Evolutionary conservation across 1,140 invertebrate species (phyloP), one percentile per base, ranked within the genome.

Genomic region (Micrasema longulum): DNA sequence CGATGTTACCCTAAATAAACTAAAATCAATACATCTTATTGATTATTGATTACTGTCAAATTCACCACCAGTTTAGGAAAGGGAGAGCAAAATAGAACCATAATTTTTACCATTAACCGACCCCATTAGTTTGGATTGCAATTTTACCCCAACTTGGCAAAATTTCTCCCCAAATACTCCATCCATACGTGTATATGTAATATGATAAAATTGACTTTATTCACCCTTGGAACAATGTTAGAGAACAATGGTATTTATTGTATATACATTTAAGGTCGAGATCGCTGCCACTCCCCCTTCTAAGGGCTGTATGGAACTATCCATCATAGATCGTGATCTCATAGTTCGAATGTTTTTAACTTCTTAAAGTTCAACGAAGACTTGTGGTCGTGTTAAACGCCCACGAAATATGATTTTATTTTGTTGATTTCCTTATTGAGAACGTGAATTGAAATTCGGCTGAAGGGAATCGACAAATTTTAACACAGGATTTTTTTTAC

Each of bases 91-190:
- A 57, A 36, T 57, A 12, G 23, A 16, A 38, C 31, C 26, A 36
- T 57, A 57, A 57, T 57, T 57, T 64, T 64, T 64, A 64, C 60
- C 60, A 26, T 47, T 47, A 64, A 64, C 26, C 43, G 47, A 18
- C 60, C 60, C 60, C 43, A 64, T 64, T 64, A 64, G 23, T 45
- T 31, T 7, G 1, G 23, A 48, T 26, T 64, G 60, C 41, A 64
- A 45, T 45, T 64, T 64, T 47, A 38, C 55, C 55, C 60, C 23
- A 10, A 64, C 16, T 31, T 26, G 16, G 43, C 60, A 18, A 64
- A 48, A 64, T 64, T 64, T 64, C 60, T 38, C 60, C 60, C 60
- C 22, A 64, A 64, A 45, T 63, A 41, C 22, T 57, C 55, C 7
- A 4, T 31, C 26, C 2, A 31, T 31, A 31, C 26, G 2, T 7